These are phyloP conservation scores for silkworm (Bombyx mori) DNA, from an alignment of 1,140 invertebrate species.

Conservation along the genomic window ASM3026992v2 NC_085116.1:8251501-8252000, in stretches of 20 bases:
- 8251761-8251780: no score
- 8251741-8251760: conserved; percentile 84
- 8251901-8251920: conserved; percentile 90
- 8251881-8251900: conserved; percentile 89
- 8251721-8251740: conserved; percentile 91
- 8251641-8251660: conserved; percentile 81
- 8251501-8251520: conserved; percentile 92
- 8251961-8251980: conserved; percentile 31
- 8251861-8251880: conserved; percentile 92
- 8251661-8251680: conserved; percentile 86
- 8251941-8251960: conserved; percentile 83
- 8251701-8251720: conserved; percentile 84
- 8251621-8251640: conserved; percentile 85
- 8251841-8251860: conserved; percentile 80
- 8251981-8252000: conserved; percentile 29
- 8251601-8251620: conserved; percentile 87
- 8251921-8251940: conserved; percentile 85
- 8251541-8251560: conserved; percentile 93
- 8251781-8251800: no score
- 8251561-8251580: conserved; percentile 85
- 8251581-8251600: conserved; percentile 86
- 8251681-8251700: conserved; percentile 85
- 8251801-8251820: no score
- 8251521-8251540: conserved; percentile 93
- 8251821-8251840: neutral